These are phyloP conservation scores for Chloropsis hardwickii DNA, from an alignment of 2,113 vertebrate species.

Conservation along the genomic window DNA sequence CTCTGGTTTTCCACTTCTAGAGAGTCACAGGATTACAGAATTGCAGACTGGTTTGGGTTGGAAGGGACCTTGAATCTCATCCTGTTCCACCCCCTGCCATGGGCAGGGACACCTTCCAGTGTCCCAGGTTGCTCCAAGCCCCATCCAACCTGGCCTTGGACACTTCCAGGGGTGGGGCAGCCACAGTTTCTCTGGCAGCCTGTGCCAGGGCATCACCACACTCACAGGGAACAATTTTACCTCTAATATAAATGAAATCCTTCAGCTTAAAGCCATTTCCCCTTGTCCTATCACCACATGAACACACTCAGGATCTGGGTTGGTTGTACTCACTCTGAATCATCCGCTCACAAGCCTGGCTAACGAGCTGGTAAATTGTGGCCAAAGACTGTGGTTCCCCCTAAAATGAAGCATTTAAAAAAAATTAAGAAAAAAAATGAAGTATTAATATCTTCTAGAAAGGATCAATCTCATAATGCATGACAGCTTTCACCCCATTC, in stretches of 20 bases:
- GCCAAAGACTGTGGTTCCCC: slow-evolving; percentile 89
- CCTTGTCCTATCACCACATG: too few relatives aligned
- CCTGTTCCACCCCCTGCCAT: rapidly evolving
- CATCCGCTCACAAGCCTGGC: slow-evolving; percentile 88
- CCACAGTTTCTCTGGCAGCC: background rate
- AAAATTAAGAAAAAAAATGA: background rate
- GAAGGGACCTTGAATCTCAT: background rate
- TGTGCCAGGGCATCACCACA: background rate
- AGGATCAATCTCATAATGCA: background rate
- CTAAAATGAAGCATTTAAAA: slow-evolving; percentile 62
- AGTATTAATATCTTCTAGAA: background rate
- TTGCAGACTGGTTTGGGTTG: background rate
- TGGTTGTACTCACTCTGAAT: slow-evolving; percentile 83
- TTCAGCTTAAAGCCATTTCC: background rate
- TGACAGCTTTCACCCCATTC: background rate
- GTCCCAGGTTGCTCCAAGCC: rapidly evolving
- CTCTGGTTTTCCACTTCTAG: background rate
- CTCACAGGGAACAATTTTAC: background rate
- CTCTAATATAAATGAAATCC: background rate
- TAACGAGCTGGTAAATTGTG: slow-evolving; percentile 88
- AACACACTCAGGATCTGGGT: background rate
- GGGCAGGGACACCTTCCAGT: background rate
- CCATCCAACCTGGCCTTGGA: rapidly evolving
- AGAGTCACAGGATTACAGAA: background rate
- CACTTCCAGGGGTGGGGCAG: background rate